Conservation (phyloP, 2,797 vertebrate species). For the Huso huso region DNA sequence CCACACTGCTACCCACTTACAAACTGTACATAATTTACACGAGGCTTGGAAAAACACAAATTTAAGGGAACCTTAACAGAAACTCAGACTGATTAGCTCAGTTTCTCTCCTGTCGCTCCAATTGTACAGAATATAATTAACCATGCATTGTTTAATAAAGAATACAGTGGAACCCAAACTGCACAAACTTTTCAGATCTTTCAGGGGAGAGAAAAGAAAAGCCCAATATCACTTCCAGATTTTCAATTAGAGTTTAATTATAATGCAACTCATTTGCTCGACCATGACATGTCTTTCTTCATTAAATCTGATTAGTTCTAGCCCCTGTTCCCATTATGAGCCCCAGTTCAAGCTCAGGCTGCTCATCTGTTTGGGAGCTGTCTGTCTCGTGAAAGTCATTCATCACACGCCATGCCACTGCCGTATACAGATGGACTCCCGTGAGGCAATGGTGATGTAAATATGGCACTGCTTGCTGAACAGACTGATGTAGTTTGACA, state of each 20-base stretch:
- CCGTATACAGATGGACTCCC: not conserved
- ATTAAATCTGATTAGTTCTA: slow-evolving; percentile 72
- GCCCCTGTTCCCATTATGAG: slow-evolving; percentile 45
- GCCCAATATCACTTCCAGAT: slow-evolving; percentile 56
- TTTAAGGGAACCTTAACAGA: no score
- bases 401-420: slow-evolving; percentile 9
- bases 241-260: slow-evolving; percentile 76
- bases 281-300: slow-evolving; percentile 63
- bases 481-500: slow-evolving; percentile 1
- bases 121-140: not conserved
- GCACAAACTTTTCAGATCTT: slow-evolving; percentile 10
- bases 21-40: no score
- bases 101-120: no score
- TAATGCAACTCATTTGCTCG: slow-evolving; percentile 60
- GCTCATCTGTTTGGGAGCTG: slow-evolving; percentile 51
- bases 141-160: slow-evolving; percentile 10
- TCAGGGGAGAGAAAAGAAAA: slow-evolving; percentile 26
- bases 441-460: not conserved
- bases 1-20: no score
- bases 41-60: no score
- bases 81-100: no score
- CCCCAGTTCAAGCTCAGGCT: slow-evolving; percentile 32
- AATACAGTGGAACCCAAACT: slow-evolving; percentile 4
- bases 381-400: slow-evolving; percentile 29
- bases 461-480: not conserved